These are phyloP conservation scores for Ethmia dodecea DNA, from an alignment of 2,888 invertebrate species.

Conservation along the genomic window DNA sequence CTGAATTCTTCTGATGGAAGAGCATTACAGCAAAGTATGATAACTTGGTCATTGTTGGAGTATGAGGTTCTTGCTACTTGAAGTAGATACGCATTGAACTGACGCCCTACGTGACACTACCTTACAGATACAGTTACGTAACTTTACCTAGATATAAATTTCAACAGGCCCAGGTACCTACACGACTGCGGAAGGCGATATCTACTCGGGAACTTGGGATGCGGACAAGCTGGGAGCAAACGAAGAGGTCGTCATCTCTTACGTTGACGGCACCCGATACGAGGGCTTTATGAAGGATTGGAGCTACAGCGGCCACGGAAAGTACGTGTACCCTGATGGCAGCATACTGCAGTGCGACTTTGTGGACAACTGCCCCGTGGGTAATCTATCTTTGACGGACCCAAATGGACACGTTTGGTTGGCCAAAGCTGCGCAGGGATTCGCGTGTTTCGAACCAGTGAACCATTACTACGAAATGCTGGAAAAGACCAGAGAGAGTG, in stretches of 20 bases:
- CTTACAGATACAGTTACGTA: no score
- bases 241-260: constrained; percentile 50
- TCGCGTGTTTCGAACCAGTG: constrained; percentile 53
- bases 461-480: constrained; percentile 60
- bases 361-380: constrained; percentile 66
- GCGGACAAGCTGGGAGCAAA: constrained; percentile 61
- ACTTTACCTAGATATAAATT: not conserved
- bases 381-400: constrained; percentile 60
- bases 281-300: constrained; percentile 69
- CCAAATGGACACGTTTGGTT: constrained; percentile 74
- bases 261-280: constrained; percentile 65
- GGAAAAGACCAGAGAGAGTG: constrained; percentile 32
- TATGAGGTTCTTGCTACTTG: no score
- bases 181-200: constrained; percentile 76
- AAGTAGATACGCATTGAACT: no score
- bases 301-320: constrained; percentile 64
- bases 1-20: no score
- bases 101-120: no score
- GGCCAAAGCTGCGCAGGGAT: constrained; percentile 57
- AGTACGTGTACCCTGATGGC: constrained; percentile 70
- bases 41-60: no score
- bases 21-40: no score
- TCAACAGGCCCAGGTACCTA: constrained; percentile 73
- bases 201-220: constrained; percentile 76
- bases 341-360: constrained; percentile 67